Conservation (phyloP, 30 jellyfish, hydroid and myxozoan genomes). For the Clytia hemisphaerica region DNA sequence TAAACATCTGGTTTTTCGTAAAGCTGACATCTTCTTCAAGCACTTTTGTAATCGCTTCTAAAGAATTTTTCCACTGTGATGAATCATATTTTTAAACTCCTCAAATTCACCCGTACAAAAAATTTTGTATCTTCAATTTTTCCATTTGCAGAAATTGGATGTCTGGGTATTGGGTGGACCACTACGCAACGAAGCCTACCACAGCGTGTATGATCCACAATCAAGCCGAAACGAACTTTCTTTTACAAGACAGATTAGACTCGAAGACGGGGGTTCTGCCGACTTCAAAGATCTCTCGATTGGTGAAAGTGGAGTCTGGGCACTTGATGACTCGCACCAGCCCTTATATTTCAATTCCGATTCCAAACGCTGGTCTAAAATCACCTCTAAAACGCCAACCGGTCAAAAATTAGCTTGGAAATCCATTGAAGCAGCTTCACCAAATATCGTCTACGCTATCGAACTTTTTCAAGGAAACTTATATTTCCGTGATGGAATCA, state of each 20-base stretch:
- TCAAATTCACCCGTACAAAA: too few relatives aligned
- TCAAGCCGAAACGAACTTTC: background rate
- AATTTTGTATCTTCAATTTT: too few relatives aligned
- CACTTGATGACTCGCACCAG: constrained; percentile 29
- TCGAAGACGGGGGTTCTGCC: constrained; percentile 5
- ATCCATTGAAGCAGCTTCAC: constrained; percentile 73
- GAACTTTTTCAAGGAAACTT: constrained; percentile 30
- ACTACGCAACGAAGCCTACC: constrained; percentile 7
- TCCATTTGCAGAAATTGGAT: too few relatives aligned
- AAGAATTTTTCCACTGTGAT: too few relatives aligned
- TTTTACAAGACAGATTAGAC: too few relatives aligned
- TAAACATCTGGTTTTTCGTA: too few relatives aligned
- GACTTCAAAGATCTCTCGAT: constrained; percentile 48
- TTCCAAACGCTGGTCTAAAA: constrained; percentile 24
- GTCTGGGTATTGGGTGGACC: constrained; percentile 29
- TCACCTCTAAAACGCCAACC: constrained; percentile 48
- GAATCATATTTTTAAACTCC: too few relatives aligned
- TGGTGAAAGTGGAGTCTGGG: constrained; percentile 98
- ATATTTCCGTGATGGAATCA: constrained; percentile 58
- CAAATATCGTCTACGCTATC: constrained; percentile 63
- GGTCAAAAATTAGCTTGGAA: constrained; percentile 40
- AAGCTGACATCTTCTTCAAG: too few relatives aligned
- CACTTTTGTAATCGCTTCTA: too few relatives aligned
- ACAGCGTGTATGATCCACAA: constrained; percentile 8
- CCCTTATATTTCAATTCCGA: constrained; percentile 4